Percentiles rank a stretch among this genome's conserved stretches.
Conservation (phyloP, 2,888 invertebrate genomes). For the Trichopoda pennipes region DNA sequence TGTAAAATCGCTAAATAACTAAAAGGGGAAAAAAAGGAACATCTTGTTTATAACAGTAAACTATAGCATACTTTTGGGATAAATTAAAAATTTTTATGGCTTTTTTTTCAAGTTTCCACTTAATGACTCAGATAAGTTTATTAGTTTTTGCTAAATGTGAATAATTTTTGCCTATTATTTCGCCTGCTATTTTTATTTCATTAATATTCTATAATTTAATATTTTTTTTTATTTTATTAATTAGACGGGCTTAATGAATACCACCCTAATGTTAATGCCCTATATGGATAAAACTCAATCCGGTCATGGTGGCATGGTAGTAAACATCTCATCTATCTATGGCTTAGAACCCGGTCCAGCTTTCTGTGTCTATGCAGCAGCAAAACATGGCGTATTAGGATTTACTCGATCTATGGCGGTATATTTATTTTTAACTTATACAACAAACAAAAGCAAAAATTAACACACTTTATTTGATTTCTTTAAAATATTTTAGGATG, state of each 20-base stretch:
- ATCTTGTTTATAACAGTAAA: no score
- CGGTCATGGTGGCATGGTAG: conserved; percentile 77
- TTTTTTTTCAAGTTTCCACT: no score
- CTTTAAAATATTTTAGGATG: conserved; percentile 68
- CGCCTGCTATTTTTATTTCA: no score
- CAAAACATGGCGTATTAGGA: conserved; percentile 79
- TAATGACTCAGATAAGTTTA: no score
- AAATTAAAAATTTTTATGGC: background rate
- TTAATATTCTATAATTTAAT: no score
- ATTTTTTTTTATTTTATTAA: no score
- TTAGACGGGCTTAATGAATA: conserved; percentile 77
- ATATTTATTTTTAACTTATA: conserved; percentile 27
- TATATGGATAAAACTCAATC: conserved; percentile 78
- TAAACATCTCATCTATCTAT: conserved; percentile 78
- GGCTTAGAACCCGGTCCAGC: conserved; percentile 78
- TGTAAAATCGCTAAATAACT: background rate
- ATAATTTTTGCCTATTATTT: no score
- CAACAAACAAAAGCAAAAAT: background rate
- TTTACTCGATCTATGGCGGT: conserved; percentile 78
- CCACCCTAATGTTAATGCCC: conserved; percentile 75
- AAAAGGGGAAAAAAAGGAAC: background rate
- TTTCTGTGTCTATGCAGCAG: conserved; percentile 77
- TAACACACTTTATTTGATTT: background rate
- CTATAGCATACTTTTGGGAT: background rate
- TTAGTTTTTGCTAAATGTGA: no score